Conservation (phyloP, 2,888 invertebrate genomes). For the Tolmerus cingulatus region DNA sequence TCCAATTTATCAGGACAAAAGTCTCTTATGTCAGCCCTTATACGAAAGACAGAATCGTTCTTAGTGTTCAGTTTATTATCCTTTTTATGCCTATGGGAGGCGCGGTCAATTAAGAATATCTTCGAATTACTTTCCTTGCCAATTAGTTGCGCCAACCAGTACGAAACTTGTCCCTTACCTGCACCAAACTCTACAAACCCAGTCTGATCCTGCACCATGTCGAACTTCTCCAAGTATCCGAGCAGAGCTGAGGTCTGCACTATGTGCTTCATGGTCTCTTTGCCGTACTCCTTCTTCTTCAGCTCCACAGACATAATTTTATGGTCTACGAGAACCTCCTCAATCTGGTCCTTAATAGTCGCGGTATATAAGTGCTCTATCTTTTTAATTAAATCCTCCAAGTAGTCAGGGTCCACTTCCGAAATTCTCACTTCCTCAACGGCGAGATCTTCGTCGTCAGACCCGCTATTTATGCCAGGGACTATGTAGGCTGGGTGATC, state of each 20-base stretch:
- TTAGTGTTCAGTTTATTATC: constrained; percentile 70
- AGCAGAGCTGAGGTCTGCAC: constrained; percentile 81
- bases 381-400: constrained; percentile 62
- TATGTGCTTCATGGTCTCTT: constrained; percentile 75
- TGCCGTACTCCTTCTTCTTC: constrained; percentile 68
- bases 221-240: constrained; percentile 70
- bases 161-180: constrained; percentile 87
- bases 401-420: constrained; percentile 59
- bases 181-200: constrained; percentile 89
- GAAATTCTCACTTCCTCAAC: constrained; percentile 58
- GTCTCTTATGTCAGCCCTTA: constrained; percentile 85
- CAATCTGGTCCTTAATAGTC: constrained; percentile 59
- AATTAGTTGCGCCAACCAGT: constrained; percentile 75
- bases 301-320: constrained; percentile 65
- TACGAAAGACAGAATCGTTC: constrained; percentile 66
- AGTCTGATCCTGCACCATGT: constrained; percentile 69
- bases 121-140: constrained; percentile 63
- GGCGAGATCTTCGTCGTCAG: constrained; percentile 43
- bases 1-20: constrained; percentile 70
- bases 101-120: constrained; percentile 80
- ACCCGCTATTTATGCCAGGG: constrained; percentile 56
- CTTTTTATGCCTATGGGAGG: constrained; percentile 82
- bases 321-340: constrained; percentile 62
- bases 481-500: constrained; percentile 64
- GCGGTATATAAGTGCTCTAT: constrained; percentile 62